Conservation (phyloP, 2,888 invertebrate species). For the Napeogenes inachia region DNA sequence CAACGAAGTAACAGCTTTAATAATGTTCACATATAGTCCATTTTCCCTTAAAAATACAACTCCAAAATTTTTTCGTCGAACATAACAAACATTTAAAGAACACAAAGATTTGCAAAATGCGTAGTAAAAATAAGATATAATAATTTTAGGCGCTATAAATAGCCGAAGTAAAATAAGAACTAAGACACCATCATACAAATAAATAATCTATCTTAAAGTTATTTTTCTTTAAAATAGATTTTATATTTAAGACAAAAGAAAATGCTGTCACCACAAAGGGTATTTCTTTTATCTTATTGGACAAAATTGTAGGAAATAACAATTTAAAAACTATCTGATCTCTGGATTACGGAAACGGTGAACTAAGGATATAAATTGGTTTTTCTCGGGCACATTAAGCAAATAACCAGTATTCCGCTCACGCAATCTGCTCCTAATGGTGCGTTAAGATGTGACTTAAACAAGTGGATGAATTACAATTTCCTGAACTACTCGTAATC, state of each 20-base stretch:
- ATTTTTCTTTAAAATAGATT: no score
- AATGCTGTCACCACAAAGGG: no score
- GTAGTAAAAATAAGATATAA: no score
- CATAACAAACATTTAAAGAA: no score
- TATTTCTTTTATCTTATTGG: not conserved
- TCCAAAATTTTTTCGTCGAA: no score
- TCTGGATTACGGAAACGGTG: constrained; percentile 27
- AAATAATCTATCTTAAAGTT: not conserved
- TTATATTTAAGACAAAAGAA: not conserved
- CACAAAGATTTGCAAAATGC: no score
- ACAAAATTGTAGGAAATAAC: constrained; percentile 15
- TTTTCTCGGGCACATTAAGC: constrained; percentile 67
- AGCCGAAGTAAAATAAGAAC: no score
- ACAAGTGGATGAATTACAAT: constrained; percentile 64
- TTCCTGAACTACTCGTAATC: constrained; percentile 38
- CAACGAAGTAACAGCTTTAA: no score
- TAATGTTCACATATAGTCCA: no score
- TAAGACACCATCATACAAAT: not conserved
- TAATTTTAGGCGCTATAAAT: no score
- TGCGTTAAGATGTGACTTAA: constrained; percentile 66
- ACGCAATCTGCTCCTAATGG: constrained; percentile 70
- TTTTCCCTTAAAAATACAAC: no score
- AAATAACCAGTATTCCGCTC: constrained; percentile 63
- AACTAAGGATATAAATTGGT: constrained; percentile 57
- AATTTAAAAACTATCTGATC: constrained; percentile 37